phyloP scores from a whole-genome alignment of 2,888 invertebrate species.

The Matsumyia berberina region DNA sequence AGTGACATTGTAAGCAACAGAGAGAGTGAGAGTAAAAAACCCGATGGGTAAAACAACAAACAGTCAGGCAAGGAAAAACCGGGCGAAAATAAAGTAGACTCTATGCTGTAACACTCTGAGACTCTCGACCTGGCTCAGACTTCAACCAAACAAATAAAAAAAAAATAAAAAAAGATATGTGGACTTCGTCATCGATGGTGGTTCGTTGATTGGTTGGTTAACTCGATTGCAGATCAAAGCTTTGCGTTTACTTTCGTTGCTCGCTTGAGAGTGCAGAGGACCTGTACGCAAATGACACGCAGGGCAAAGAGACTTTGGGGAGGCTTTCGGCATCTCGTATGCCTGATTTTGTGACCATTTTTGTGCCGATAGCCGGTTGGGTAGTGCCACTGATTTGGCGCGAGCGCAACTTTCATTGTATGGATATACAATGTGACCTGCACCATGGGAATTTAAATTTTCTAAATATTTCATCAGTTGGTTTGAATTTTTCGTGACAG shows the following conservation, averaged over 20 bases:
- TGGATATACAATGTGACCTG: conserved; percentile 24
- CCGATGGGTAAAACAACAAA: conserved; percentile 37
- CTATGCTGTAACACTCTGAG: conserved; percentile 59
- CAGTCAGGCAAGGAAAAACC: conserved; percentile 38
- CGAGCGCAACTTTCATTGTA: conserved; percentile 44
- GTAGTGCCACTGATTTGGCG: conserved; percentile 31
- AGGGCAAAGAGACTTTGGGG: conserved; percentile 25
- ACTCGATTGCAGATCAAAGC: conserved; percentile 48
- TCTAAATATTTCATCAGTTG: conserved; percentile 44
- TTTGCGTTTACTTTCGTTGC: conserved; percentile 55
- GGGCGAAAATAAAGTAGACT: conserved; percentile 26
- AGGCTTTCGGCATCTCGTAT: conserved; percentile 40
- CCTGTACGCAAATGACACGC: conserved; percentile 7
- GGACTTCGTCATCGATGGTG: conserved; percentile 45
- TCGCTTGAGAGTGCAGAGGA: conserved; percentile 22
- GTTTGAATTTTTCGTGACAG: conserved; percentile 24
- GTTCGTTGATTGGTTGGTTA: conserved; percentile 50
- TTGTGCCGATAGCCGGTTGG: conserved; percentile 51
- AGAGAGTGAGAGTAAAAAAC: conserved; percentile 69
- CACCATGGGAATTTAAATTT: background rate
- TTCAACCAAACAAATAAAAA: background rate
- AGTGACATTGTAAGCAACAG: conserved; percentile 46
- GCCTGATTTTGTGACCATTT: conserved; percentile 51
- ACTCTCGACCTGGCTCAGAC: conserved; percentile 40
- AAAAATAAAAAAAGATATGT: conserved; percentile 10